phyloP scores from a whole-genome alignment of 2,113 vertebrate species.

The Calidris pugnax region DNA sequence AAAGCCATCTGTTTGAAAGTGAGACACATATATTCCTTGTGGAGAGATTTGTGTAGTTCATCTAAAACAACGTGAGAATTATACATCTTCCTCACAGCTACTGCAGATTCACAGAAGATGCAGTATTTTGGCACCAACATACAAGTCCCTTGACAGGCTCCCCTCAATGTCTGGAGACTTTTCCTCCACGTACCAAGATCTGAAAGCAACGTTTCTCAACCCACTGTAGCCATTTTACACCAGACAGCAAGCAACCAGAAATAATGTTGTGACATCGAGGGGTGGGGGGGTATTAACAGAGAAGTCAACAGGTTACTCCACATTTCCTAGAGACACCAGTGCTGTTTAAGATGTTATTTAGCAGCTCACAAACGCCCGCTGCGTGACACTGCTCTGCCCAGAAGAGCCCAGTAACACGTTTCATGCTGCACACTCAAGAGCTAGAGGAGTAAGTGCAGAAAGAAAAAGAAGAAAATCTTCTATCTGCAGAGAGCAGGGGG shows the following conservation, averaged over 20 bases:
- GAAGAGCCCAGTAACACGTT: neutral
- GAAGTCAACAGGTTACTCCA: neutral
- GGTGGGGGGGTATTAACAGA: neutral
- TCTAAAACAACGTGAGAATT: rapidly evolving
- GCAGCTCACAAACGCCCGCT: neutral
- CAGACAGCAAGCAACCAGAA: neutral
- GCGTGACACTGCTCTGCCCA: rapidly evolving
- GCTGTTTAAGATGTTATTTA: too few species aligned
- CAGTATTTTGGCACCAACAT: rapidly evolving
- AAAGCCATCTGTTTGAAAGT: neutral
- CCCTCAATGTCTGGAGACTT: neutral
- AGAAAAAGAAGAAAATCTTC: neutral
- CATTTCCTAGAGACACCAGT: neutral
- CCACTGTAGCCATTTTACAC: neutral
- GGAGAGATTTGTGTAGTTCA: neutral
- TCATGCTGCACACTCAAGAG: neutral
- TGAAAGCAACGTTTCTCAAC: rapidly evolving
- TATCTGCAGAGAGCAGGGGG: neutral
- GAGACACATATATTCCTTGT: rapidly evolving
- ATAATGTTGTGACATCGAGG: rapidly evolving
- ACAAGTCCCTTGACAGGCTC: neutral
- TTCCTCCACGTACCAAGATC: neutral
- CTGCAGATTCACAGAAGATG: rapidly evolving
- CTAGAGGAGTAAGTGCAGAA: neutral
- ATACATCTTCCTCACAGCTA: rapidly evolving